A percentile compares a stretch with the other conserved stretches of the same genome.
phyloP scores from a whole-genome alignment of 2,797 vertebrate genomes.

The Tarsius wallacei region DNA sequence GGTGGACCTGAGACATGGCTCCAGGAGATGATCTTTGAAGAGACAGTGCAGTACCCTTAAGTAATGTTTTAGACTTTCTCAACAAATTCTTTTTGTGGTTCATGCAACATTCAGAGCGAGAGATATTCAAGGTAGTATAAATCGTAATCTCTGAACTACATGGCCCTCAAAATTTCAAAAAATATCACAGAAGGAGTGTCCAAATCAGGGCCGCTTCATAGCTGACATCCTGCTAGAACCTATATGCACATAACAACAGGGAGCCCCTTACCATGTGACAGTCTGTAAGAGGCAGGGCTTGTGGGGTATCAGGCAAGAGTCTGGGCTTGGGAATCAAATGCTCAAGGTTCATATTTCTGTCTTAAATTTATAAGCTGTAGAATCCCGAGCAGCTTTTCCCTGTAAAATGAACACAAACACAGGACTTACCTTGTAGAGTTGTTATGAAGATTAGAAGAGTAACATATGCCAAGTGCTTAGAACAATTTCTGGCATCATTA shows the following conservation, averaged over 20 bases:
- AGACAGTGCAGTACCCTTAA: not conserved
- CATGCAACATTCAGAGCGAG: slow-evolving; percentile 9
- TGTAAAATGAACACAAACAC: slow-evolving; percentile 26
- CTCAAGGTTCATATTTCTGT: not conserved
- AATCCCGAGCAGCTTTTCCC: not conserved
- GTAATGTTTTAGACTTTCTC: not conserved
- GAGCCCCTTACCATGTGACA: not conserved
- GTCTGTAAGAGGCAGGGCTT: not conserved
- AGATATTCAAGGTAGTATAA: not conserved
- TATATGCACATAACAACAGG: not conserved
- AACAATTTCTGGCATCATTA: not conserved
- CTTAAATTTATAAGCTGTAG: not conserved
- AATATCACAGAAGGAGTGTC: not conserved
- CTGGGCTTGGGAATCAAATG: not conserved
- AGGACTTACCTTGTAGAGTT: not conserved
- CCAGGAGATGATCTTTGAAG: not conserved
- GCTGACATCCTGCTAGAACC: not conserved
- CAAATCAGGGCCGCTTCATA: not conserved
- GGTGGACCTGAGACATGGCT: not conserved
- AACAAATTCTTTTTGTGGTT: not conserved
- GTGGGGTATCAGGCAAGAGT: not conserved
- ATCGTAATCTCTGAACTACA: not conserved
- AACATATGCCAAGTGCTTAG: not conserved
- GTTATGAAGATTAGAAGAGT: slow-evolving; percentile 8
- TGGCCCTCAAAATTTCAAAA: not conserved